phyloP scores from a whole-genome alignment of 2,797 vertebrate species.

The Sparus aurata region DNA sequence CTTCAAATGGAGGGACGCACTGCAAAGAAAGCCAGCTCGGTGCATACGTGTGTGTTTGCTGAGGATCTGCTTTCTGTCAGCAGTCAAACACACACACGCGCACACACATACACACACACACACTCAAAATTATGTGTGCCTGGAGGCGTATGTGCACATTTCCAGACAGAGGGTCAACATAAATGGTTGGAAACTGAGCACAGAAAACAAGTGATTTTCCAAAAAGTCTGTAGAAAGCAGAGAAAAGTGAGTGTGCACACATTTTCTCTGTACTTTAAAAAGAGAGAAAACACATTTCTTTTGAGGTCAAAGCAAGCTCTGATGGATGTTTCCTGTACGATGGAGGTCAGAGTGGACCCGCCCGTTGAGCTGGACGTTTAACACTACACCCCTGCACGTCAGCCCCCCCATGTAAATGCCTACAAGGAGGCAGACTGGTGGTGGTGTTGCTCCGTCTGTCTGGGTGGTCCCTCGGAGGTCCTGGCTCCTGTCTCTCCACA shows the following conservation, averaged over 20 bases:
- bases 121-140: constrained; percentile 39
- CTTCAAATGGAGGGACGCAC: constrained; percentile 12
- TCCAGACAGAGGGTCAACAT: constrained; percentile 21
- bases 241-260: not conserved
- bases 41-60: not conserved
- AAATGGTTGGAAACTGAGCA: not conserved
- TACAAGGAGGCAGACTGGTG: constrained; percentile 38
- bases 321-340: not conserved
- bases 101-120: too few relatives aligned
- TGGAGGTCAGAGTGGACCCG: constrained; percentile 1
- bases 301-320: not conserved
- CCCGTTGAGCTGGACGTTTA: constrained; percentile 6
- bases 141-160: constrained; percentile 36
- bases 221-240: too few relatives aligned
- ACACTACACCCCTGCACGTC: not conserved
- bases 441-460: constrained; percentile 44
- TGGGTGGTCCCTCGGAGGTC: constrained; percentile 86
- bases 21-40: constrained; percentile 37
- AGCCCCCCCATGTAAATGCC: constrained; percentile 4
- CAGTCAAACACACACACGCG: constrained; percentile 32
- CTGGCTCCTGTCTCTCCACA: constrained; percentile 83
- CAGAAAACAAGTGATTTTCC: not conserved
- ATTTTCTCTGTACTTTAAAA: not conserved
- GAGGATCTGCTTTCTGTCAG: constrained; percentile 54
- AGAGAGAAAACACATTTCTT: not conserved